A percentile compares a stretch with the other conserved stretches of the same genome.
These are phyloP conservation scores for Dolichoris vasculosae DNA, from an alignment of 1,140 invertebrate species.

Conservation along the genomic window DNA sequence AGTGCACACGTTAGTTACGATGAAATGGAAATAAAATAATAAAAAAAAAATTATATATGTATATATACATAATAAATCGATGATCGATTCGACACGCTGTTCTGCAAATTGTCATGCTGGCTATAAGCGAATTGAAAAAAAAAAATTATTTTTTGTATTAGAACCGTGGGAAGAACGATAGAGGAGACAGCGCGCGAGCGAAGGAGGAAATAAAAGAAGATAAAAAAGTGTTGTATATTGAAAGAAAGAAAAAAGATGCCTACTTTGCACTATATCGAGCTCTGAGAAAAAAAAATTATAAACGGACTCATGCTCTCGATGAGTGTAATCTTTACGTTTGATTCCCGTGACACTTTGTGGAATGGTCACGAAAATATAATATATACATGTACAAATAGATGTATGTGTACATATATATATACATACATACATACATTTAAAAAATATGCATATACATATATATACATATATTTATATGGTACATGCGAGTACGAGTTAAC, in stretches of 20 bases:
- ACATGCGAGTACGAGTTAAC: slow-evolving; percentile 61
- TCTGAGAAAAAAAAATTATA: slow-evolving; percentile 44
- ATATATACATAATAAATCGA: slow-evolving; percentile 48
- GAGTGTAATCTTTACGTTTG: slow-evolving; percentile 37
- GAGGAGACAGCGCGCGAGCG: slow-evolving; percentile 11
- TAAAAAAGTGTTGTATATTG: slow-evolving; percentile 36
- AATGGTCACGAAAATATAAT: slow-evolving; percentile 61
- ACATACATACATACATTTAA: slow-evolving; percentile 55
- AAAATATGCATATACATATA: slow-evolving; percentile 57
- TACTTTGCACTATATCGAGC: slow-evolving; percentile 52
- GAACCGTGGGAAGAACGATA: slow-evolving; percentile 29
- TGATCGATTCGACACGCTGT: slow-evolving; percentile 51
- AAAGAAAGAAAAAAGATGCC: slow-evolving; percentile 38
- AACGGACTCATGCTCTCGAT: slow-evolving; percentile 14
- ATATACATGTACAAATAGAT: slow-evolving; percentile 59
- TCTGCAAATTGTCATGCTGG: slow-evolving; percentile 59
- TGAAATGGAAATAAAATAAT: slow-evolving; percentile 42
- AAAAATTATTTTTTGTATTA: slow-evolving; percentile 72
- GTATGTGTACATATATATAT: slow-evolving; percentile 59
- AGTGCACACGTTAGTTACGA: slow-evolving; percentile 59
- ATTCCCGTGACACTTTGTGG: slow-evolving; percentile 62
- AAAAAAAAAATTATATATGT: slow-evolving; percentile 47
- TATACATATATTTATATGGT: slow-evolving; percentile 60
- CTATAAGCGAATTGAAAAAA: slow-evolving; percentile 52
- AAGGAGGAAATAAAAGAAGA: slow-evolving; percentile 44